Conservation (phyloP, 2,888 invertebrate species). For the Tiliacea citrago region DNA sequence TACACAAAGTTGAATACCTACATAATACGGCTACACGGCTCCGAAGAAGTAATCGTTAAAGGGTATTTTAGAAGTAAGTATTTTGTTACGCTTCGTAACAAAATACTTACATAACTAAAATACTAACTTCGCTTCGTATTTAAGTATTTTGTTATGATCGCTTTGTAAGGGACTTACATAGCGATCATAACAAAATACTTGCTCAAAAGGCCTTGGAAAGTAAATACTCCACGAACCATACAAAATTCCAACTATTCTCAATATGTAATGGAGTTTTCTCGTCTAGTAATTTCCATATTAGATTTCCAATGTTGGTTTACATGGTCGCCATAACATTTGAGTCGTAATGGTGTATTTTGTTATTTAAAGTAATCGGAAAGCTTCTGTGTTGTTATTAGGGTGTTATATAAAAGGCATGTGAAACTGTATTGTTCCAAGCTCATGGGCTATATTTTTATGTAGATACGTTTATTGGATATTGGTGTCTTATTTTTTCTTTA, state of each 20-base stretch:
- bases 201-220: background rate
- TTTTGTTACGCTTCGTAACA: background rate
- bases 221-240: slow-evolving; percentile 11
- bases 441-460: background rate
- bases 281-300: slow-evolving; percentile 34
- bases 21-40: background rate
- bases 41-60: background rate
- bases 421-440: background rate
- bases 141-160: too few species aligned
- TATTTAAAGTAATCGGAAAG: background rate
- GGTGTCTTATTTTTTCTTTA: background rate
- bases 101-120: too few species aligned
- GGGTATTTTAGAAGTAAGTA: background rate
- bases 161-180: background rate
- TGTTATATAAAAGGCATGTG: background rate
- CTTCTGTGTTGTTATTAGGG: background rate
- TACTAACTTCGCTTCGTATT: too few species aligned
- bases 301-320: slow-evolving; percentile 17
- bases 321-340: slow-evolving; percentile 14
- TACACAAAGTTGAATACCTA: background rate
- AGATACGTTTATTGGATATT: background rate
- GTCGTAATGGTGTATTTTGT: slow-evolving; percentile 10
- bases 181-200: background rate
- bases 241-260: slow-evolving; percentile 8
- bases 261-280: background rate